phyloP scores from a whole-genome alignment of 2,113 vertebrate genomes.

The Lampris incognitus region DNA sequence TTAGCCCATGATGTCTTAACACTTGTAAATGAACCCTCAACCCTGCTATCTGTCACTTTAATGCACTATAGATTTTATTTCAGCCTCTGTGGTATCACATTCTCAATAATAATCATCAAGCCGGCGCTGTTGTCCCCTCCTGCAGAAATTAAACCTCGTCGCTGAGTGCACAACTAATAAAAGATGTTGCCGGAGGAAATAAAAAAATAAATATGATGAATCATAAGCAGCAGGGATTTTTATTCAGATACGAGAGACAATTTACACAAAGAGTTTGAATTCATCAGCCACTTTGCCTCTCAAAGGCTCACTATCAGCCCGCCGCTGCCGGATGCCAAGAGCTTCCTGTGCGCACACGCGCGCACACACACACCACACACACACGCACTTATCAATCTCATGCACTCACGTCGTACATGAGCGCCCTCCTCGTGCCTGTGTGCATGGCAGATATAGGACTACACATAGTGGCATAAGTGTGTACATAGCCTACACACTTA shows the following conservation, averaged over 20 bases:
- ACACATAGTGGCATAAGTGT: not conserved
- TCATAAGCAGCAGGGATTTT: conserved; percentile 91
- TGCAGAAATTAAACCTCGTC: conserved; percentile 98
- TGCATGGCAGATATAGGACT: conserved; percentile 7
- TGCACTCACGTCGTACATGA: conserved; percentile 44
- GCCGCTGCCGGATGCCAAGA: conserved; percentile 60
- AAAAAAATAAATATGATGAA: conserved; percentile 99
- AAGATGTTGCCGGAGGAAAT: conserved; percentile 97
- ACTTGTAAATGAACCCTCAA: conserved; percentile 98
- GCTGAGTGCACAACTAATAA: conserved; percentile 99
- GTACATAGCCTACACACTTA: conserved; percentile 14
- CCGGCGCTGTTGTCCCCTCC: conserved; percentile 94
- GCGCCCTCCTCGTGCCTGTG: conserved; percentile 35
- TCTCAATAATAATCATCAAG: conserved; percentile 99
- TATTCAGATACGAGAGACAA: conserved; percentile 94
- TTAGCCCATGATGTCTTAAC: conserved; percentile 97
- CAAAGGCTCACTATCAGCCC: conserved; percentile 89
- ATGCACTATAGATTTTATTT: conserved; percentile 99
- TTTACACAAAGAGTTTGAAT: conserved; percentile 92
- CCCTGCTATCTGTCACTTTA: conserved; percentile 99
- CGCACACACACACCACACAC: conserved; percentile 23
- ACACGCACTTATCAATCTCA: conserved; percentile 22
- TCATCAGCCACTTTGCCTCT: conserved; percentile 88
- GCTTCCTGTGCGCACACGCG: conserved; percentile 16
- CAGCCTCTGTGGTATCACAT: conserved; percentile 93